Percentiles rank a stretch among this genome's conserved stretches.
Conservation (phyloP, 2,888 invertebrate genomes). For the Acleris holmiana region DNA sequence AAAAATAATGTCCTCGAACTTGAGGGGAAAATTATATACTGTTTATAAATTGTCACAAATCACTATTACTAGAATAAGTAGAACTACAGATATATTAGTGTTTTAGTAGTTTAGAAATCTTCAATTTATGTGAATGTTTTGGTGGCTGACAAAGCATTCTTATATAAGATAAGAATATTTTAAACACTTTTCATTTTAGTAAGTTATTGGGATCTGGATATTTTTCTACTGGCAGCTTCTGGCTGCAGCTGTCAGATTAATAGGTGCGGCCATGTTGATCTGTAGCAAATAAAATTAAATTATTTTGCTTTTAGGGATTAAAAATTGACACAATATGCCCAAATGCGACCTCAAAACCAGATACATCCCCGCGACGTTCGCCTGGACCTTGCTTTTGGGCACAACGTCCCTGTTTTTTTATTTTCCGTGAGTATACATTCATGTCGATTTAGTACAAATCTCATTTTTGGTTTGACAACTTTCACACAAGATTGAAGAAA, state of each 20-base stretch:
- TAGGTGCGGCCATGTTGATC: conserved; percentile 87
- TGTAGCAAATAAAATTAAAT: conserved; percentile 79
- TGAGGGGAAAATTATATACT: not conserved
- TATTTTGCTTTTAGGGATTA: conserved; percentile 77
- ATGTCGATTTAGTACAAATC: conserved; percentile 68
- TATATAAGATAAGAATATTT: not conserved
- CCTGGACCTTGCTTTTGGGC: conserved; percentile 97
- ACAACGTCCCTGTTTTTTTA: conserved; percentile 98
- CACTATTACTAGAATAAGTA: too few relatives aligned
- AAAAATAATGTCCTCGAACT: not conserved
- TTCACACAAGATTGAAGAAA: conserved; percentile 74
- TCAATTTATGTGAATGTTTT: not conserved
- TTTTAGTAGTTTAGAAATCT: too few relatives aligned
- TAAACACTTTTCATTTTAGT: not conserved
- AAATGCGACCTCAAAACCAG: conserved; percentile 98
- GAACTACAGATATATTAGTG: too few relatives aligned
- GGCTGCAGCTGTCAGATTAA: conserved; percentile 70
- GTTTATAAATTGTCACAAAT: not conserved
- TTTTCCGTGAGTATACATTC: conserved; percentile 95
- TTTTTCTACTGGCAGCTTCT: conserved; percentile 53
- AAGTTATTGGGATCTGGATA: conserved; percentile 11
- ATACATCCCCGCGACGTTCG: conserved; percentile 99
- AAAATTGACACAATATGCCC: conserved; percentile 90
- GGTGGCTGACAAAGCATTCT: not conserved
- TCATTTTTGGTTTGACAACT: conserved; percentile 78